Evolutionary conservation across 2,888 invertebrate species (phyloP).

Genomic region (Patella depressa): DNA sequence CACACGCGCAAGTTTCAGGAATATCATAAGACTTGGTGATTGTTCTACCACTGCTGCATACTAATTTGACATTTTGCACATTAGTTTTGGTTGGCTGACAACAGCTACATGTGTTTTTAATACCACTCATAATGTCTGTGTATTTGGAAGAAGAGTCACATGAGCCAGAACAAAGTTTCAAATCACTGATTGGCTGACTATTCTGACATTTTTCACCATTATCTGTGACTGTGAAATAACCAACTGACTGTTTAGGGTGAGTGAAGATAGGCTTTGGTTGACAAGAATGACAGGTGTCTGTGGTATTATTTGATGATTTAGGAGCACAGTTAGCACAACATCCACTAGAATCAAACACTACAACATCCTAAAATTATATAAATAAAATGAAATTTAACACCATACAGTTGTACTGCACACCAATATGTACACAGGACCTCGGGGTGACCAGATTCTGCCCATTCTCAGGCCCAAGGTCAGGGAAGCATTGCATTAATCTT

Average conservation of each 20-base stretch:
- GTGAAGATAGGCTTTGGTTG: slow-evolving; percentile 50
- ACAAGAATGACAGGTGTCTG: slow-evolving; percentile 46
- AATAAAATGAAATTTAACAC: not conserved
- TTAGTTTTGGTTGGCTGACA: slow-evolving; percentile 49
- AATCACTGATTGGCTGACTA: slow-evolving; percentile 45
- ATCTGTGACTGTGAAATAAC: slow-evolving; percentile 50
- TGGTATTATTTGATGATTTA: slow-evolving; percentile 20
- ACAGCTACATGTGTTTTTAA: slow-evolving; percentile 52
- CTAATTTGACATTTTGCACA: slow-evolving; percentile 42
- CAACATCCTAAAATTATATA: slow-evolving; percentile 14
- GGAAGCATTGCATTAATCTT: too few relatives aligned
- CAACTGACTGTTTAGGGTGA: slow-evolving; percentile 45
- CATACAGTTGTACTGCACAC: too few relatives aligned
- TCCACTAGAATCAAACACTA: slow-evolving; percentile 1
- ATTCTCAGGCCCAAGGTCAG: too few relatives aligned
- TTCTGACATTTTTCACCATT: slow-evolving; percentile 50
- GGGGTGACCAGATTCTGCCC: too few relatives aligned
- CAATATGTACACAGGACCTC: too few relatives aligned
- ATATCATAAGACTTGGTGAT: slow-evolving; percentile 47
- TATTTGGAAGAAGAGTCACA: slow-evolving; percentile 53
- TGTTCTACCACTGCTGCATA: slow-evolving; percentile 52
- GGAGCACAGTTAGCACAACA: slow-evolving; percentile 10
- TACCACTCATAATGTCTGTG: slow-evolving; percentile 47
- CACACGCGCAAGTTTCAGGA: slow-evolving; percentile 53
- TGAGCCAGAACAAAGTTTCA: slow-evolving; percentile 57